Conservation (phyloP, 2,888 invertebrate species). For the Onchidella celtica region DNA sequence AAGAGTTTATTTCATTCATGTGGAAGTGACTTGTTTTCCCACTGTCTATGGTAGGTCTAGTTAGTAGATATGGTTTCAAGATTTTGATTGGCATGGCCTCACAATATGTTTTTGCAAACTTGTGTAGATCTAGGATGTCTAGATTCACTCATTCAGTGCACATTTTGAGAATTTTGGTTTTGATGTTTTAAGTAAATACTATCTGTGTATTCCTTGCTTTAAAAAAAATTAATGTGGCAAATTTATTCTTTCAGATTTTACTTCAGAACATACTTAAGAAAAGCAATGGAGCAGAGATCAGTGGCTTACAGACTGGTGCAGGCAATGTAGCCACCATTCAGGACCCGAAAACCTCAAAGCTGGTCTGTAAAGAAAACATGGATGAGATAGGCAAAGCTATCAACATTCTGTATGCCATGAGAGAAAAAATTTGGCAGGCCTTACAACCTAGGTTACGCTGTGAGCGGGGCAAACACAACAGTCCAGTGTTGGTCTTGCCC, state of each 20-base stretch:
- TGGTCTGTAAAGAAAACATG: slow-evolving; percentile 51
- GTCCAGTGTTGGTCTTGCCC: slow-evolving; percentile 76
- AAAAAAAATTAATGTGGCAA: too few species aligned
- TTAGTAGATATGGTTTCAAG: too few species aligned
- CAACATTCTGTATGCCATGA: slow-evolving; percentile 61
- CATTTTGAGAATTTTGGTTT: too few species aligned
- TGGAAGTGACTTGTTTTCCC: too few species aligned
- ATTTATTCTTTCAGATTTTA: slow-evolving; percentile 48
- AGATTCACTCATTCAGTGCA: too few species aligned
- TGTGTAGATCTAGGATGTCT: too few species aligned
- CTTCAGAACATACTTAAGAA: slow-evolving; percentile 54
- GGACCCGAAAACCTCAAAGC: slow-evolving; percentile 41
- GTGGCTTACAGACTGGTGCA: slow-evolving; percentile 38
- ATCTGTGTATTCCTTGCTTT: too few species aligned
- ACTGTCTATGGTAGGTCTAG: too few species aligned
- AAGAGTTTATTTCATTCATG: too few species aligned
- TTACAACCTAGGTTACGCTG: slow-evolving; percentile 73
- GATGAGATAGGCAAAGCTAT: slow-evolving; percentile 57
- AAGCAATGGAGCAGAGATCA: slow-evolving; percentile 34
- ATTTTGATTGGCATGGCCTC: too few species aligned
- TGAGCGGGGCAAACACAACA: slow-evolving; percentile 74
- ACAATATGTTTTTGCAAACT: too few species aligned
- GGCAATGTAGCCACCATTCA: slow-evolving; percentile 31
- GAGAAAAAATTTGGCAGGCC: slow-evolving; percentile 70
- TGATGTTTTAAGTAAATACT: too few species aligned